Base-by-base conservation (phyloP, 1,140 invertebrate genomes). In the Leptoteleia sp. region DNA sequence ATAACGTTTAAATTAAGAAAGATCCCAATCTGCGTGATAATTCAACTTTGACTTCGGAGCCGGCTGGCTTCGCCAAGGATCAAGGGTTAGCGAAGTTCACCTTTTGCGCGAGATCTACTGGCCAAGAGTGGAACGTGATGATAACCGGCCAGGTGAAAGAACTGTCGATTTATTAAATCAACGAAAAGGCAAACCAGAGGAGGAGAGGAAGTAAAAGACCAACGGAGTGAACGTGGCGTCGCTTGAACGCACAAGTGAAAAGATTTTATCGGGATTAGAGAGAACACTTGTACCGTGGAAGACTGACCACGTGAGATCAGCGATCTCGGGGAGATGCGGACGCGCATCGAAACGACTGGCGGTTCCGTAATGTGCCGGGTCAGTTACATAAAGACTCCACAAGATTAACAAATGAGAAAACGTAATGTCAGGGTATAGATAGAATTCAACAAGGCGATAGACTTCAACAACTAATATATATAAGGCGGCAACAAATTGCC, bases 1-100 rank as follows among this genome's bases (percentile, higher is more conserved):
- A 13, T 50, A 70, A 59, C 55, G 55, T 54, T 72, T 45, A 48
- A 64, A 57, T 57, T 73, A 73, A 65, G 11, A 12, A 45, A 64
- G 68, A 72, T 72, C 19, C 22, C 31, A 40, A 72, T 55, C 57
- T 64, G 16, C 31, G 27, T 45, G 25, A 37, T 42, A 25, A 59
- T 61, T 50, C 61, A 59, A 9, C 19, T 43, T 35, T 1, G 42
- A 8, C 67, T 42, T 71, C 54, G 54, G 61, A 54, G 52, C 16
- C 43, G 54, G 47, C 68, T 62, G 47, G 55, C 33, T 40, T 15
- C 31, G n/a, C n/a, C n/a, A n/a, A n/a, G n/a, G n/a, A n/a, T n/a
- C n/a, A n/a, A 38, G 48, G 68, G 54, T 54, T 72, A 45, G 38
- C 40, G 19, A n/a, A 47, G 68, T 61, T 62, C 68, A 72, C 52